A percentile compares a stretch with the other conserved stretches of the same genome.
Evolutionary conservation across 2,113 vertebrate genomes (phyloP).

Genomic region (Aptenodytes forsteri): DNA sequence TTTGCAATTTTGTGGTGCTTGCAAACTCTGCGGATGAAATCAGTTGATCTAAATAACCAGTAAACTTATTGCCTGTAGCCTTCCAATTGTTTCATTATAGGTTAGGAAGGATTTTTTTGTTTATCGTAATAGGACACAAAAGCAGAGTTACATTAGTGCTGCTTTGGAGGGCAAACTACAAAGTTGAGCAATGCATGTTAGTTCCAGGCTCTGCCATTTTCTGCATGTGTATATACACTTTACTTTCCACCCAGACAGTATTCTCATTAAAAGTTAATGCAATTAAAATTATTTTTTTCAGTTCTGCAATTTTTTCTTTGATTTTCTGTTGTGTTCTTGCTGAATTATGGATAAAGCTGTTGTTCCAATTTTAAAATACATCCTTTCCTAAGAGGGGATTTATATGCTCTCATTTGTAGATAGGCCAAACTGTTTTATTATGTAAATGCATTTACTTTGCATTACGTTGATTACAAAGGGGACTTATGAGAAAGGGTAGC

Average conservation of each 20-base stretch:
- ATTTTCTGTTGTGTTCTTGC: not conserved
- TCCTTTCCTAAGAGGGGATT: not conserved
- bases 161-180: not conserved
- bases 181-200: not conserved
- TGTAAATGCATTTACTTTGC: not conserved
- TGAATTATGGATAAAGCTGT: not conserved
- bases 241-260: not conserved
- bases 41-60: not conserved
- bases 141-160: not conserved
- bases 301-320: not conserved
- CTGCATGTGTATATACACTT: not conserved
- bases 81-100: not conserved
- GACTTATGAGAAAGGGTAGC: not conserved
- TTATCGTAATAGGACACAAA: not conserved
- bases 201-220: not conserved
- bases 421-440: not conserved
- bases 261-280: not conserved
- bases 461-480: not conserved
- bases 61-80: not conserved
- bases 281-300: not conserved
- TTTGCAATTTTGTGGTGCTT: not conserved
- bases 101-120: not conserved
- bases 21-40: not conserved
- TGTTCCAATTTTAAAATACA: not conserved
- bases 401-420: not conserved